Base-by-base conservation (phyloP, 2,888 invertebrate species). In the Gnatocerus cornutus region DNA sequence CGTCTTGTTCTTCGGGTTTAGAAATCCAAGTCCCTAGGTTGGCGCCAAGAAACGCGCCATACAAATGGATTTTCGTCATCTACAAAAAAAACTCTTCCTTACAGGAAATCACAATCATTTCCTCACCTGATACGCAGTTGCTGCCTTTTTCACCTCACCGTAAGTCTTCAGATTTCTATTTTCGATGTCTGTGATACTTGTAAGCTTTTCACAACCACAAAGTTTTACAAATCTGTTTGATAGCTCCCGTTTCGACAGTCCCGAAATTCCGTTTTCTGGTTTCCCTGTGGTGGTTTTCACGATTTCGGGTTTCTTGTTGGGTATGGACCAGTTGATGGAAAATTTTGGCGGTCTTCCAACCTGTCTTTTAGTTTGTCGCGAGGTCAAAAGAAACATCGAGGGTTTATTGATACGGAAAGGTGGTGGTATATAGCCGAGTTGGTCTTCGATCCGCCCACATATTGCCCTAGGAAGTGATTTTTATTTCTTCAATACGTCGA, bases 291-390 rank as follows among this genome's bases (percentile, higher is more conserved):
- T 90, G 6, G 95, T 93, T 83, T 95, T 95, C 59, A 97, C 90
- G 1, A 97, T 90, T 85, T 97, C 97, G 0, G 94, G 90, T 56
- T 87, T 78, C 81, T 87, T 76, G 78, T 85, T 83, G 77, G 91
- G 90, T 69, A 87, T 86, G 53, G 90, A 89, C 97, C 97, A 98
- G 84, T 94, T 94, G 3, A 96, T 92, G 72, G 95, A 93, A 85
- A 95, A 95, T 83, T 92, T 94, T 0, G 97, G 97, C n/a, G 97
- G 95, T 78, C 96, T 93, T 6, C 93, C 92, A 1, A 96, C 93
- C 74, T 93, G 93, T 16, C 97, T n/a, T n/a, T n/a, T 88, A 0
- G 92, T 91, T 84, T 96, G 97, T 0, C 93, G 91, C 73, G 94
- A 95, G 55, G 94, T 94, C 2, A 95, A 92, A 71, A 94, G 89